These are phyloP conservation scores for Scolanthus callimorphus DNA, from an alignment of 92 coral and sea anemone genomes.

Conservation along the genomic window DNA sequence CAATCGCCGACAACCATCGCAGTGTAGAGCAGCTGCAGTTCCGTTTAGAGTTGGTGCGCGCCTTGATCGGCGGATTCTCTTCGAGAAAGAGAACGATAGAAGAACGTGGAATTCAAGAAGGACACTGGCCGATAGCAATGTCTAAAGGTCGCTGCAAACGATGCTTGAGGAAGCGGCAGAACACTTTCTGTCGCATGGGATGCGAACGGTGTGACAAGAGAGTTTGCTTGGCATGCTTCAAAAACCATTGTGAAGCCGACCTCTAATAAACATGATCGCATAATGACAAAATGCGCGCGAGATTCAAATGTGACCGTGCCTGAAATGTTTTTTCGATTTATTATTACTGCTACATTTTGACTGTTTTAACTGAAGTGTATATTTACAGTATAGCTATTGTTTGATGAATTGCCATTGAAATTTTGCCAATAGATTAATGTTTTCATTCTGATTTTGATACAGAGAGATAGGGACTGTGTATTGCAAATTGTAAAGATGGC, in stretches of 20 bases:
- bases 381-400: no score
- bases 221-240: not conserved
- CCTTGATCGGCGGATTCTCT: constrained; percentile 31
- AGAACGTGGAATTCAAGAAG: constrained; percentile 8
- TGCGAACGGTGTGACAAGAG: not conserved
- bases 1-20: not conserved
- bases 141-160: constrained; percentile 24
- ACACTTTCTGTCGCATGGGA: not conserved
- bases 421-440: no score
- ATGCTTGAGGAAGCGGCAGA: constrained; percentile 7
- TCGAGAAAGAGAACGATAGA: constrained; percentile 6
- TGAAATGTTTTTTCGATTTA: not conserved
- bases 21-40: constrained; percentile 26
- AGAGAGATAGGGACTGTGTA: no score
- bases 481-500: no score
- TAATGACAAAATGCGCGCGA: not conserved
- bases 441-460: no score
- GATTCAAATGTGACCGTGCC: not conserved
- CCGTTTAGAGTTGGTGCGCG: constrained; percentile 31
- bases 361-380: no score
- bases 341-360: no score
- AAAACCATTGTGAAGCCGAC: not conserved
- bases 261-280: not conserved
- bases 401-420: no score
- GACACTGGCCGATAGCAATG: constrained; percentile 30